Evolutionary conservation across 2,113 vertebrate species (phyloP).

Genomic region (Salminus brasiliensis): DNA sequence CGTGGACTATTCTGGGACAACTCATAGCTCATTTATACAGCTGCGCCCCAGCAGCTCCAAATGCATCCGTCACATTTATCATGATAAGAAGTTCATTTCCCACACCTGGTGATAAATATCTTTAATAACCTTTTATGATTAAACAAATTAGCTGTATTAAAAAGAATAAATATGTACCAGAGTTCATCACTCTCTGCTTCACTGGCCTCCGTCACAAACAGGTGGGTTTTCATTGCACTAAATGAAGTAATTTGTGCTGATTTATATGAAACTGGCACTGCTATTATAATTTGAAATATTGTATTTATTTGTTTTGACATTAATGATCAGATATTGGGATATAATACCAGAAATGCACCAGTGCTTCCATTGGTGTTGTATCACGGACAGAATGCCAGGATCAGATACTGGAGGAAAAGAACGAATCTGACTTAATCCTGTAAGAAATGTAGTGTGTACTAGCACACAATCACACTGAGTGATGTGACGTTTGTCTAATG

Average conservation of each 20-base stretch:
- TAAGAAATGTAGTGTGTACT: no score
- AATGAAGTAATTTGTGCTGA: neutral
- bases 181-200: neutral
- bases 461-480: no score
- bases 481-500: no score
- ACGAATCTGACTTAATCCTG: no score
- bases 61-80: conserved; percentile 8
- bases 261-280: neutral
- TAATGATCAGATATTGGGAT: no score
- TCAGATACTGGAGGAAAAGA: no score
- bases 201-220: neutral
- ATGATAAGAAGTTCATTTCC: conserved; percentile 9
- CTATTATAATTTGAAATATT: neutral
- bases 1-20: neutral
- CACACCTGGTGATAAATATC: conserved; percentile 25
- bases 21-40: neutral
- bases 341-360: no score
- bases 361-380: no score
- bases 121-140: conserved; percentile 25
- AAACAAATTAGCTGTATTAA: neutral
- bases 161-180: neutral
- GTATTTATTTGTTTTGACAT: neutral
- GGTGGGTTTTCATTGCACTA: neutral
- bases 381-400: no score
- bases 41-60: neutral